Evolutionary conservation across 2,888 invertebrate genomes (phyloP), one percentile per base, ranked within the genome.

Genomic region (Drosophila macrospina): DNA sequence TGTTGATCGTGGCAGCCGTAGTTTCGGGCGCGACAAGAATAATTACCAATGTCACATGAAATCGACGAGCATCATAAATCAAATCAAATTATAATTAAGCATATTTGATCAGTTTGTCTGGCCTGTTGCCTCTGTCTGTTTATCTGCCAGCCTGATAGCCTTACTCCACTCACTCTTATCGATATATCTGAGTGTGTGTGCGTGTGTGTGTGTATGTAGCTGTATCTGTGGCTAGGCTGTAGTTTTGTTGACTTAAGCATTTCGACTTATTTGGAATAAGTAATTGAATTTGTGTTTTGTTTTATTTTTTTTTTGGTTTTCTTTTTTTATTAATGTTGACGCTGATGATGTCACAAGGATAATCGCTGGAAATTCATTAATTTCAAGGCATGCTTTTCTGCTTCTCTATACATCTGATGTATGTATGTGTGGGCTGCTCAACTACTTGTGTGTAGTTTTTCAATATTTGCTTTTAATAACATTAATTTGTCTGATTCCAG

Each of bases 11-110:
- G 69, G 65, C 69, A 64, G 62, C 48, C 48, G 74, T 57, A 73
- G 85, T 85, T 86, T 78, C 75, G 86, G 89, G 89, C 86, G 88
- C 89, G 89, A 89, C 85, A 90, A 91, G 90, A 91, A 90, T 91
- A 91, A 91, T 91, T 91, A 89, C 91, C 86, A 89, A 86, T 90
- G 91, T 91, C 91, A 91, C 80, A 88, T 80, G 82, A 79, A 78
- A 89, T 89, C 90, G 86, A 85, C 81, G 81, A 86, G 80, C 80
- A 88, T 89, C 90, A 91, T 91, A 91, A 91, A 91, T 91, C 91
- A 91, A 89, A 90, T 86, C 87, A 87, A 88, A 78, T 82, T 88
- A 88, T 88, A 89, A 89, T 89, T 89, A 86, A 89, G 82, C 82
- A 87, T 86, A 76, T 88, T 83, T 86, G 82, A 78, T 87, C 83